Evolutionary conservation across 1,140 invertebrate genomes (phyloP).

Genomic region (Zaprionus vittiger): DNA sequence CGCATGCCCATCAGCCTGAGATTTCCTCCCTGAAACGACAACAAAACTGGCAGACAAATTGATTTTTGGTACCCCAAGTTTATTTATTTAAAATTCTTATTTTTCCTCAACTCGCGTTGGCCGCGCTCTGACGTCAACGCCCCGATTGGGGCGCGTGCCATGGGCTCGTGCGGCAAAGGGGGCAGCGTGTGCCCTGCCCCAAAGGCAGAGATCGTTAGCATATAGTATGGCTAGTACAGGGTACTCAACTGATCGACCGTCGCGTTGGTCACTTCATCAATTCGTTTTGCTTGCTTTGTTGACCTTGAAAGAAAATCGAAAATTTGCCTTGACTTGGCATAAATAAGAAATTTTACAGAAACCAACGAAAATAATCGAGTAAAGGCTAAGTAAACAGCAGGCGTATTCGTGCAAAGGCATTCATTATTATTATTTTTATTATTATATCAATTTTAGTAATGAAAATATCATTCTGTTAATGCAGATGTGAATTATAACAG

Average conservation of each 20-base stretch:
- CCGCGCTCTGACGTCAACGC: constrained; percentile 43
- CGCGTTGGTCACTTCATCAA: constrained; percentile 17
- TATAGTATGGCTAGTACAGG: constrained; percentile 15
- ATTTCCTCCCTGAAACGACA: constrained; percentile 27
- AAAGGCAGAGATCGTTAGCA: neutral
- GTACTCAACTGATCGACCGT: constrained; percentile 13
- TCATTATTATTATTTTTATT: neutral
- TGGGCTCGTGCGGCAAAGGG: constrained; percentile 5
- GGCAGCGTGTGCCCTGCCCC: neutral
- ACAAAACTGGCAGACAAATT: constrained; percentile 43
- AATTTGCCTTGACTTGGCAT: constrained; percentile 45
- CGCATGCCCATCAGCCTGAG: neutral
- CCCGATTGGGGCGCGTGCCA: constrained; percentile 40
- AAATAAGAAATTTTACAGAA: constrained; percentile 44
- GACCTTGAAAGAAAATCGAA: constrained; percentile 43
- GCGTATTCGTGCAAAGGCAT: constrained; percentile 6
- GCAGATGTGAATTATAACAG: too few species aligned
- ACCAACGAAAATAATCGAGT: constrained; percentile 33
- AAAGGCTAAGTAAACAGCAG: constrained; percentile 8
- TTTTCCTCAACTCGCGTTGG: constrained; percentile 30
- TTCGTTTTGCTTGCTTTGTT: constrained; percentile 7
- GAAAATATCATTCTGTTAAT: too few species aligned
- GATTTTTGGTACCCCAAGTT: constrained; percentile 39
- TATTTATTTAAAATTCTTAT: constrained; percentile 54
- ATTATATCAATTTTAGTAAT: too few species aligned